These are phyloP conservation scores for Meliscaeva auricollis DNA, from an alignment of 2,888 invertebrate species.

Conservation along the genomic window DNA sequence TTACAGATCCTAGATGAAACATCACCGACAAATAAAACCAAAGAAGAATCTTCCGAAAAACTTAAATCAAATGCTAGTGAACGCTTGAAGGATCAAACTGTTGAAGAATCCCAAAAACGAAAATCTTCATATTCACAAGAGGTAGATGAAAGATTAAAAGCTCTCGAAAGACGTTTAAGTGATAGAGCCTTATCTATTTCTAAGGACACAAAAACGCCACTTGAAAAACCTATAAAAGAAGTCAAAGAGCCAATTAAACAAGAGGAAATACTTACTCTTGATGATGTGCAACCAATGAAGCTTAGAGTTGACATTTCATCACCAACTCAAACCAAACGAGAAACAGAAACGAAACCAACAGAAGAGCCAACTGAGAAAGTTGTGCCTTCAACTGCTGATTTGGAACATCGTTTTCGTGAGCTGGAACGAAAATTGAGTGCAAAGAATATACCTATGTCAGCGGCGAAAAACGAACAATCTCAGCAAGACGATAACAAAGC, in stretches of 20 bases:
- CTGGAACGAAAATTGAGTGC: constrained; percentile 78
- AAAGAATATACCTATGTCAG: constrained; percentile 15
- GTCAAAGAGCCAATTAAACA: background rate
- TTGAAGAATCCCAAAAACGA: background rate
- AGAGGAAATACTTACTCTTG: background rate
- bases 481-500: constrained; percentile 12
- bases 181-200: constrained; percentile 79
- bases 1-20: constrained; percentile 4
- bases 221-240: constrained; percentile 55
- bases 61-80: background rate
- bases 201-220: constrained; percentile 57
- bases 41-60: background rate
- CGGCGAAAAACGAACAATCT: background rate
- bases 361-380: constrained; percentile 33
- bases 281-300: constrained; percentile 16
- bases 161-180: constrained; percentile 80
- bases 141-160: constrained; percentile 80
- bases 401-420: constrained; percentile 81
- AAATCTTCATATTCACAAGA: constrained; percentile 80
- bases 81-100: background rate
- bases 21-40: background rate
- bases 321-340: background rate
- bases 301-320: background rate
- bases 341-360: background rate
- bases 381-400: constrained; percentile 81